Base-by-base conservation (phyloP, 2,888 invertebrate genomes). In the Magallana nippona region DNA sequence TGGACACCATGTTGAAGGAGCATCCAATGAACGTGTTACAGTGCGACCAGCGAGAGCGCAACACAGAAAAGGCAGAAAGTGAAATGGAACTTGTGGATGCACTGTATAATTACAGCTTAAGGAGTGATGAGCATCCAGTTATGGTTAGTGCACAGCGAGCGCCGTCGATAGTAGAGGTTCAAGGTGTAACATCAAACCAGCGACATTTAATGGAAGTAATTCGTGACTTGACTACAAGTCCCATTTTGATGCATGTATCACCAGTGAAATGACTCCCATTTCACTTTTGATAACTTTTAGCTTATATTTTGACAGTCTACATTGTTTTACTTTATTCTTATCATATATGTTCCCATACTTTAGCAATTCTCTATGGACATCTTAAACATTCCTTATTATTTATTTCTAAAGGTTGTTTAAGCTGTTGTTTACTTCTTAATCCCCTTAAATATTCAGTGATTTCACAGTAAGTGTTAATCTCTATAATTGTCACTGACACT, bases 191-290 rank as follows among this genome's bases (percentile, higher is more conserved):
- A 27, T 27, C 27, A 27, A 27, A 27, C 27, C 27, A 27, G 84
- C 78, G 17, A 86, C 84, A 10, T 84, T 78, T 81, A 85, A 85
- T 56, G 85, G 85, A 11, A 71, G 19, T 11, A 55, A 17, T 10
- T 79, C 82, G 19, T 86, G 82, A 84, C 27, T n/a, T 2, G 86
- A 84, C 22, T 85, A 82, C 27, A 83, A 78, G 71, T 83, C 85
- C 17, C 86, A 85, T 55, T 85, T 86, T 81, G 83, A 83, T 32
- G 55, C 57, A 22, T n/a, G n/a, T n/a, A n/a, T n/a, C n/a, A n/a
- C n/a, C n/a, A n/a, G n/a, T n/a, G n/a, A n/a, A n/a, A n/a, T n/a
- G n/a, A n/a, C n/a, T n/a, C n/a, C n/a, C n/a, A n/a, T n/a, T n/a
- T n/a, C n/a, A n/a, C n/a, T n/a, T n/a, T n/a, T n/a, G n/a, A n/a